Base-by-base conservation (phyloP, 2,888 invertebrate species). In the Orchesellides sinensis region DNA sequence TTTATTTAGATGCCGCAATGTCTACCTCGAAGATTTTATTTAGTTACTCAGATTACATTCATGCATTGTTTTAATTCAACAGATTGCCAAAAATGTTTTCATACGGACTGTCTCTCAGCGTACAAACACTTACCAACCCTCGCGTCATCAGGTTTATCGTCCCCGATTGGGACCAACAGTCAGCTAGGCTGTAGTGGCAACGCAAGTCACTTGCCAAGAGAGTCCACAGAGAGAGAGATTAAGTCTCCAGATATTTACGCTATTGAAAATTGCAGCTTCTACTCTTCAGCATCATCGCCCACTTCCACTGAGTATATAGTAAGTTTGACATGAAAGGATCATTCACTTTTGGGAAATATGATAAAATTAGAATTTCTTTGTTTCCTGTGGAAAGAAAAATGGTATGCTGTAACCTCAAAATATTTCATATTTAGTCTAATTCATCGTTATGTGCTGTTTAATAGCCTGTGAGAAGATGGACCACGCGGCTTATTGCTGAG, bases 381-480 rank as follows among this genome's bases (percentile, higher is more conserved):
- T 40, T 40, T 2, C 10, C 40, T 40, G 2, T 14, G 4, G 10
- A 40, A 2, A 40, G 10, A 40, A 2, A 40, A 2, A 40, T 8
- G 10, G n/a, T 32, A 32, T 6, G 40, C 2, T 14, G n/a, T 40
- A 40, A 40, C 40, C 10, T 40, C 17, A 52, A 21, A 23, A 56
- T 1, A 19, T 10, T 56, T 25, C 49, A 12, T 45, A 49, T 68
- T 29, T 40, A n/a, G n/a, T n/a, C n/a, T n/a, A n/a, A n/a, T n/a
- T n/a, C n/a, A n/a, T n/a, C n/a, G n/a, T n/a, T n/a, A n/a, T n/a
- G n/a, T 10, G 14, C 17, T 47, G 5, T 40, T 59, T 29, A n/a
- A 29, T 87, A 95, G 94, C 92, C 93, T 75, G 91, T 94, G 87
- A 91, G 91, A 86, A 93, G 94, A 89, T 95, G 95, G 95, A 92